Conservation (phyloP, 2,113 vertebrate species). For the Callaeas wilsoni region DNA sequence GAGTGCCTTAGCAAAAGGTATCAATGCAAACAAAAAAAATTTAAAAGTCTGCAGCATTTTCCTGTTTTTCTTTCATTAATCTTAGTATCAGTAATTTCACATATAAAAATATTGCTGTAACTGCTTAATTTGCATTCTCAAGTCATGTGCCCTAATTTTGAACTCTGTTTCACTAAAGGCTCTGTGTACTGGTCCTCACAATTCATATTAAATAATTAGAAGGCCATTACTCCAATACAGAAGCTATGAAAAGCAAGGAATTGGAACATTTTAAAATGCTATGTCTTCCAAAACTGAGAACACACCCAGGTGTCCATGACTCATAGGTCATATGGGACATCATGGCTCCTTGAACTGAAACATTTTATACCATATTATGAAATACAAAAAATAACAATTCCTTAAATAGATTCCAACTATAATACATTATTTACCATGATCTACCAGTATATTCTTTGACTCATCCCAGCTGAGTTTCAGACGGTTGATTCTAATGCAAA, state of each 20-base stretch:
- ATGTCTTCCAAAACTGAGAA: background rate
- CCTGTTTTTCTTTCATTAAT: background rate
- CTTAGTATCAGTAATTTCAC: background rate
- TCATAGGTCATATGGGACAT: background rate
- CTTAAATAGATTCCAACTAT: background rate
- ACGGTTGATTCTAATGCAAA: background rate
- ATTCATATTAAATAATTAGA: background rate
- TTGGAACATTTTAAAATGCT: background rate
- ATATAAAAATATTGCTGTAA: background rate
- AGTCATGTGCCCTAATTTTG: background rate
- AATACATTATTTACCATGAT: background rate
- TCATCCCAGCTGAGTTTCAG: background rate
- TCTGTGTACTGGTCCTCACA: background rate
- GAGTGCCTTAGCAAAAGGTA: background rate
- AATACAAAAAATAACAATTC: background rate
- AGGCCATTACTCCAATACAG: background rate
- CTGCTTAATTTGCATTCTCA: background rate
- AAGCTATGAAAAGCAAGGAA: background rate
- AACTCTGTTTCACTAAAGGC: background rate
- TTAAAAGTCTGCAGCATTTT: background rate
- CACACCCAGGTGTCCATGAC: background rate
- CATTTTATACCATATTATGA: background rate
- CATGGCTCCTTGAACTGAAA: background rate
- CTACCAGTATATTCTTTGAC: background rate
- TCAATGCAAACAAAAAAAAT: background rate